Conservation (phyloP, 2,888 invertebrate genomes). For the Meghimatium bilineatum region DNA sequence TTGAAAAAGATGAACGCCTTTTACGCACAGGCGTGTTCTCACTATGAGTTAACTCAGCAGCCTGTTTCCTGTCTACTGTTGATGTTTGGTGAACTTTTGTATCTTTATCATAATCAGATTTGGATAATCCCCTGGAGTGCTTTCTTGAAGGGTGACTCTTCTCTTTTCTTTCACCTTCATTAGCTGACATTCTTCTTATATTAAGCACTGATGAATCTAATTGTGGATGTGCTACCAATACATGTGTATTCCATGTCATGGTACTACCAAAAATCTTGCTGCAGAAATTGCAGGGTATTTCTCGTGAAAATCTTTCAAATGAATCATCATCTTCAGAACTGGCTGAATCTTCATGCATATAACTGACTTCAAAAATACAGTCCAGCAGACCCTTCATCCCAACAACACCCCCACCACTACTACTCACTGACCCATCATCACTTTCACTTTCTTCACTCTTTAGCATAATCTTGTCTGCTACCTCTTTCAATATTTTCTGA, state of each 20-base stretch:
- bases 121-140: slow-evolving; percentile 15
- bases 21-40: slow-evolving; percentile 21
- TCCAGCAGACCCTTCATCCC: slow-evolving; percentile 49
- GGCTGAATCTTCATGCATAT: slow-evolving; percentile 45
- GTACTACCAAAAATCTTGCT: slow-evolving; percentile 49
- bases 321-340: slow-evolving; percentile 47
- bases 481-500: slow-evolving; percentile 43
- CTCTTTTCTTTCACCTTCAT: slow-evolving; percentile 17
- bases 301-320: slow-evolving; percentile 36
- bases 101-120: slow-evolving; percentile 31
- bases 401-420: slow-evolving; percentile 16
- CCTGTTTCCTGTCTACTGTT: not conserved
- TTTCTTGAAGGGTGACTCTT: slow-evolving; percentile 1
- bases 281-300: slow-evolving; percentile 50
- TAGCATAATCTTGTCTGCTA: slow-evolving; percentile 36
- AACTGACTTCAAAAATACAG: slow-evolving; percentile 48
- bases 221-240: slow-evolving; percentile 48
- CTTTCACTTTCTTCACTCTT: slow-evolving; percentile 31
- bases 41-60: not conserved
- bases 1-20: slow-evolving; percentile 26
- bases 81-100: slow-evolving; percentile 23
- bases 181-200: slow-evolving; percentile 29
- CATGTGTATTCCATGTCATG: slow-evolving; percentile 52
- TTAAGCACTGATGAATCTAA: slow-evolving; percentile 49
- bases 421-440: slow-evolving; percentile 24